Percentiles rank a stretch among this genome's conserved stretches.
phyloP scores from a whole-genome alignment of 2,888 invertebrate genomes.

The Drosophila heteroneura region DNA sequence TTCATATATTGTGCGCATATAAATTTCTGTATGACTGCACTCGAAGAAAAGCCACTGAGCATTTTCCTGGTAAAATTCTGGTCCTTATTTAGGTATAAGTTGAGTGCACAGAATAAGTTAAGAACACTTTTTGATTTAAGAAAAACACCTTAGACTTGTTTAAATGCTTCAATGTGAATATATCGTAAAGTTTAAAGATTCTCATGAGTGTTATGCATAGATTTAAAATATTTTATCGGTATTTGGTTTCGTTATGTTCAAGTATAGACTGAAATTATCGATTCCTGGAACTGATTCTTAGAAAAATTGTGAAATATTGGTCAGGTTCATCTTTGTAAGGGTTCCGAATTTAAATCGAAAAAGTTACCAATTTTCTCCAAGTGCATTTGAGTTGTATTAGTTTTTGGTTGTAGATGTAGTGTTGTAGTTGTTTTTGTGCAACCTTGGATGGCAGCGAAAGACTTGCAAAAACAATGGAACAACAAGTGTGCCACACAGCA shows the following conservation, averaged over 20 bases:
- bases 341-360: neutral
- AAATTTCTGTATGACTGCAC: slow-evolving; percentile 11
- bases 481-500: slow-evolving; percentile 59
- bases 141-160: neutral
- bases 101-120: neutral
- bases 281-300: neutral
- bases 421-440: slow-evolving; percentile 22
- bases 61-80: neutral
- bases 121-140: neutral
- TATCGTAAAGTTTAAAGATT: neutral
- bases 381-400: slow-evolving; percentile 3
- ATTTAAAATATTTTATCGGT: neutral
- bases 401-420: slow-evolving; percentile 10
- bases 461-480: slow-evolving; percentile 49
- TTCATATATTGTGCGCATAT: slow-evolving; percentile 45
- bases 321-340: neutral
- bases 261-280: neutral
- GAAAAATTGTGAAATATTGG: fast-evolving
- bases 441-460: slow-evolving; percentile 58
- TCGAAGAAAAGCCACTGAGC: neutral
- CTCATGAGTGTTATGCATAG: neutral
- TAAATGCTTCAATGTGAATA: neutral
- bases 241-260: neutral
- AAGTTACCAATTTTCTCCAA: neutral
- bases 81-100: no score